Percentiles rank a stretch among this genome's conserved stretches.
phyloP scores from a whole-genome alignment of 1,140 invertebrate species.

The Propsilocerus akamusi region DNA sequence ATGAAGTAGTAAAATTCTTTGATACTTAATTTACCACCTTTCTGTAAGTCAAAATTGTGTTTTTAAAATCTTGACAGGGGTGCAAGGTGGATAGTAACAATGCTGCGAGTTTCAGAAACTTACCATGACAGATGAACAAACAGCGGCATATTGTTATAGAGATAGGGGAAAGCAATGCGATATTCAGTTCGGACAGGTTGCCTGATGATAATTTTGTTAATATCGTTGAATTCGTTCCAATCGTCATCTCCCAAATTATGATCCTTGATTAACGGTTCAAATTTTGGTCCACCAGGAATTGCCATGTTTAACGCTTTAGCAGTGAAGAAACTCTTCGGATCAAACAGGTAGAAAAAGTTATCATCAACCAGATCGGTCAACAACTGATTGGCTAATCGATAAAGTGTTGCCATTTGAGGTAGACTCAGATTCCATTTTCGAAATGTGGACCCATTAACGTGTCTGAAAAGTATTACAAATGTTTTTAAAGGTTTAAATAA shows the following conservation, averaged over 20 bases:
- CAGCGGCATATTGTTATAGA: constrained; percentile 97
- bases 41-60: constrained; percentile 5
- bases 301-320: constrained; percentile 99
- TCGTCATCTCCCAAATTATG: constrained; percentile 95
- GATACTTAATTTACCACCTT: constrained; percentile 1
- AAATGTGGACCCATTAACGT: constrained; percentile 96
- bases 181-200: constrained; percentile 98
- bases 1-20: constrained; percentile 6
- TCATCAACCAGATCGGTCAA: constrained; percentile 95
- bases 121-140: constrained; percentile 89
- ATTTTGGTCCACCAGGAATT: constrained; percentile 99
- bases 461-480: constrained; percentile 29
- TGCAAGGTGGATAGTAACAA: neutral
- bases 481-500: constrained; percentile 5
- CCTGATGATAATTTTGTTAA: constrained; percentile 98
- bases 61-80: too few species aligned
- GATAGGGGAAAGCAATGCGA: constrained; percentile 96
- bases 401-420: constrained; percentile 94
- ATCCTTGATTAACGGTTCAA: constrained; percentile 98
- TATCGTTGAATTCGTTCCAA: constrained; percentile 99
- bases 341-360: constrained; percentile 99
- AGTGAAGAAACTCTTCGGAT: constrained; percentile 98
- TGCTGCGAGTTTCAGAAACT: constrained; percentile 26
- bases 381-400: constrained; percentile 94
- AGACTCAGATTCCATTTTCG: constrained; percentile 86